Percentiles rank a stretch among this genome's conserved stretches.
phyloP scores from a whole-genome alignment of 2,888 invertebrate species.

The Odontocerum albicorne region DNA sequence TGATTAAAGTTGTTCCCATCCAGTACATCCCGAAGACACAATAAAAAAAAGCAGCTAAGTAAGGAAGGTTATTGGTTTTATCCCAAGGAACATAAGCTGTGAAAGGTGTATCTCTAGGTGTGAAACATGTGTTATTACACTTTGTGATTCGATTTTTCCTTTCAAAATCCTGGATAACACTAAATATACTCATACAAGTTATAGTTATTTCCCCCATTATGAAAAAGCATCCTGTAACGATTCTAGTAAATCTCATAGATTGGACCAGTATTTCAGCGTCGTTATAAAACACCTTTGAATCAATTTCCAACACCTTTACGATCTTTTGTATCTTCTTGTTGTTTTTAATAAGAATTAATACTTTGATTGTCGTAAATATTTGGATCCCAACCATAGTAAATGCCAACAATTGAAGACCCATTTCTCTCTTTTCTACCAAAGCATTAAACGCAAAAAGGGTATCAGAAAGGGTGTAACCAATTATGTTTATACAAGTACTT shows the following conservation, averaged over 20 bases:
- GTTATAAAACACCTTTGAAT: constrained; percentile 19
- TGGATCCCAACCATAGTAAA: constrained; percentile 25
- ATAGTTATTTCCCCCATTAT: constrained; percentile 31
- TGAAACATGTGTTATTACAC: constrained; percentile 22
- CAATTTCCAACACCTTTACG: constrained; percentile 27
- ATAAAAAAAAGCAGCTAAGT: constrained; percentile 22
- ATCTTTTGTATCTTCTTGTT: constrained; percentile 33
- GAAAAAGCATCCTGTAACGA: constrained; percentile 29
- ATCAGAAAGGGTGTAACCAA: constrained; percentile 29
- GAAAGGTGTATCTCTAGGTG: constrained; percentile 28
- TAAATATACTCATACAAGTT: constrained; percentile 21
- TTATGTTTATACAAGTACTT: constrained; percentile 20
- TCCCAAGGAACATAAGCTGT: constrained; percentile 33
- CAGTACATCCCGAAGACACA: constrained; percentile 30
- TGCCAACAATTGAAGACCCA: constrained; percentile 25
- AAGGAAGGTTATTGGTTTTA: constrained; percentile 18
- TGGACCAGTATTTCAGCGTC: constrained; percentile 19
- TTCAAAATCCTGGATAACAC: constrained; percentile 23
- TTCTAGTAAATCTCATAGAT: constrained; percentile 25
- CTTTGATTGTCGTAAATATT: constrained; percentile 28
- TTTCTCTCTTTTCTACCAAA: constrained; percentile 29
- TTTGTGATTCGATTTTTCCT: constrained; percentile 11
- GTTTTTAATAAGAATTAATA: constrained; percentile 31
- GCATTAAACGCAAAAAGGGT: constrained; percentile 23
- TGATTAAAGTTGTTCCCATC: constrained; percentile 30